phyloP scores from a whole-genome alignment of 2,797 vertebrate genomes.

The Otolemur crassicaudatus region DNA sequence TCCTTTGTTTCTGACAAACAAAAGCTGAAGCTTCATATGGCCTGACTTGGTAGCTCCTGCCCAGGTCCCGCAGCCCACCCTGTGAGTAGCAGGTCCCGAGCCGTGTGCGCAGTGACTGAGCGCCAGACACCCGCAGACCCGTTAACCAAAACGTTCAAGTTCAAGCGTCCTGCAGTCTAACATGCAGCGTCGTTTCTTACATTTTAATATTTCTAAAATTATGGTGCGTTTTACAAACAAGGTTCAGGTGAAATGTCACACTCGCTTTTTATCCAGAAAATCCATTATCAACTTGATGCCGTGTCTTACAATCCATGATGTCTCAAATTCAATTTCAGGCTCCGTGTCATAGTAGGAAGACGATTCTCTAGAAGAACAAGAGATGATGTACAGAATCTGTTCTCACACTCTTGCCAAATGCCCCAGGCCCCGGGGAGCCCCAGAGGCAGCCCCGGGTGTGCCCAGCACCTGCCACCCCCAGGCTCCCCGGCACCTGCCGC shows the following conservation, averaged over 20 bases:
- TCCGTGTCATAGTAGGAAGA: not conserved
- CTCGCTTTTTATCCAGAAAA: not conserved
- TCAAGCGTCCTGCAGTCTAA: not conserved
- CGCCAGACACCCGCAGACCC: fast-evolving
- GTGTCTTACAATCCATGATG: not conserved
- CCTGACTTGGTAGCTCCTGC: fast-evolving
- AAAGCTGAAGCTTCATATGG: fast-evolving
- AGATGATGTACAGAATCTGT: not conserved
- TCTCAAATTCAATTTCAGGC: not conserved
- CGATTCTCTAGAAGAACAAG: not conserved
- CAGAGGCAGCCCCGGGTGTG: fast-evolving
- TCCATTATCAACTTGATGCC: too few species aligned
- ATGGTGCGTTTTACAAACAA: not conserved
- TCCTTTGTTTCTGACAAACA: fast-evolving
- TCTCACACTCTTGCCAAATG: fast-evolving
- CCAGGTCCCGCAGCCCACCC: fast-evolving
- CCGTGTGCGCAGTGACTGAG: fast-evolving
- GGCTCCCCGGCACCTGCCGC: fast-evolving
- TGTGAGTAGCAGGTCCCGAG: fast-evolving
- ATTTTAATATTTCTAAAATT: not conserved
- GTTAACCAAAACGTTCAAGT: fast-evolving
- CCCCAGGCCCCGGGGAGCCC: fast-evolving
- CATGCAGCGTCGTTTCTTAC: not conserved
- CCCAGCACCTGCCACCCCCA: fast-evolving
- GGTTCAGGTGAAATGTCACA: not conserved